These are phyloP conservation scores for Lamproptera curius DNA, from an alignment of 2,888 invertebrate species.

Conservation along the genomic window DNA sequence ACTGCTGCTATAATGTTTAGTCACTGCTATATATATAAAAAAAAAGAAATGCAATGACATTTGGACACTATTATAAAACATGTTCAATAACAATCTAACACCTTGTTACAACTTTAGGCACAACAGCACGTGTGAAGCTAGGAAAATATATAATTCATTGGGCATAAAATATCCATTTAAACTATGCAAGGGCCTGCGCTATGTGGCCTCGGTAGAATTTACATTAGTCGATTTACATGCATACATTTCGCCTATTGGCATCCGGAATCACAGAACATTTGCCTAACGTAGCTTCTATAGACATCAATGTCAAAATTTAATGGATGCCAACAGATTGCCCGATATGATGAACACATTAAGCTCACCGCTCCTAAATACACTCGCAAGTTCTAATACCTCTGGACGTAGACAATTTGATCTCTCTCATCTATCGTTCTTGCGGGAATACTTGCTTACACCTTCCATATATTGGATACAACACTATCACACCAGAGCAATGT, in stretches of 20 bases:
- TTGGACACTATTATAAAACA: constrained; percentile 44
- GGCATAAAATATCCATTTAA: constrained; percentile 57
- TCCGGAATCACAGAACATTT: constrained; percentile 46
- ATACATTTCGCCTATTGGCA: constrained; percentile 37
- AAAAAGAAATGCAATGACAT: constrained; percentile 58
- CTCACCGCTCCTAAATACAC: constrained; percentile 49
- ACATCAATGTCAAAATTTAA: constrained; percentile 33
- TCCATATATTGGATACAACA: constrained; percentile 77
- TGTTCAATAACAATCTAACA: constrained; percentile 50
- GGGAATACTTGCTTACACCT: constrained; percentile 66
- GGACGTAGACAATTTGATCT: constrained; percentile 51
- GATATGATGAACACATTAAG: constrained; percentile 36
- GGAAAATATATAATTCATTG: constrained; percentile 60
- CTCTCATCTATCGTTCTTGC: constrained; percentile 51
- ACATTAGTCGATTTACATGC: constrained; percentile 41
- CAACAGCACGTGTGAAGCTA: constrained; percentile 63
- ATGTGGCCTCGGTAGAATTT: constrained; percentile 54
- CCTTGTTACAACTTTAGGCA: constrained; percentile 63
- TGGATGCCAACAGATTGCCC: constrained; percentile 44
- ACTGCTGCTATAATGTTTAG: constrained; percentile 48
- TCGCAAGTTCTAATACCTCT: constrained; percentile 47
- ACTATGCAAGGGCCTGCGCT: constrained; percentile 51
- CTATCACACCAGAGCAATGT: constrained; percentile 73
- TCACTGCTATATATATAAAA: constrained; percentile 47
- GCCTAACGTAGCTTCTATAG: constrained; percentile 52